Evolutionary conservation across 1,140 invertebrate species (phyloP).

Genomic region (Hyles euphorbiae): DNA sequence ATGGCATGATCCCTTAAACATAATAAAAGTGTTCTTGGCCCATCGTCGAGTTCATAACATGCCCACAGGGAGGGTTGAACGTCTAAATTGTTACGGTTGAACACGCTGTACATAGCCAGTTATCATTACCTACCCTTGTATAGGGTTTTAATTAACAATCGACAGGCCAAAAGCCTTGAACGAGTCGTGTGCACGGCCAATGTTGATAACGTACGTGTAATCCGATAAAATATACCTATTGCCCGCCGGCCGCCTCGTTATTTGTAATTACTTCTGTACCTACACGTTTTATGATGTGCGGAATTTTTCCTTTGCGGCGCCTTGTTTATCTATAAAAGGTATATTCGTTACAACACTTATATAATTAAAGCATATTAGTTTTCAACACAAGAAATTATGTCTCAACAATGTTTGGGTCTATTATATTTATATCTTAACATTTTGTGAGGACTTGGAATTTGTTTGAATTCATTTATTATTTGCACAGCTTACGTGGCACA

Average conservation of each 20-base stretch:
- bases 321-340: neutral
- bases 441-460: too few relatives aligned
- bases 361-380: too few relatives aligned
- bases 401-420: too few relatives aligned
- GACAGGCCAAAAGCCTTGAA: conserved; percentile 26
- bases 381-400: too few relatives aligned
- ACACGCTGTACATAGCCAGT: neutral
- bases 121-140: conserved; percentile 10
- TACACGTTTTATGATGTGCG: conserved; percentile 5
- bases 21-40: too few relatives aligned
- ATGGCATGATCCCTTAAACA: too few relatives aligned
- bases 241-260: conserved; percentile 37
- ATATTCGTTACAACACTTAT: too few relatives aligned
- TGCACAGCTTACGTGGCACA: too few relatives aligned
- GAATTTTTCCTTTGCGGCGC: neutral
- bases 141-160: conserved; percentile 53
- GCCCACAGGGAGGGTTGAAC: neutral
- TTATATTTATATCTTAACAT: too few relatives aligned
- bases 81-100: neutral
- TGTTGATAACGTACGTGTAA: conserved; percentile 60
- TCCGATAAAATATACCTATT: conserved; percentile 61
- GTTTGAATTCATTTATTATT: too few relatives aligned
- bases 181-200: conserved; percentile 28
- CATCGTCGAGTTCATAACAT: too few relatives aligned
- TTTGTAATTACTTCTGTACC: conserved; percentile 19